phyloP scores from a whole-genome alignment of 2,888 invertebrate genomes.

The Hirtodrosophila duncani region DNA sequence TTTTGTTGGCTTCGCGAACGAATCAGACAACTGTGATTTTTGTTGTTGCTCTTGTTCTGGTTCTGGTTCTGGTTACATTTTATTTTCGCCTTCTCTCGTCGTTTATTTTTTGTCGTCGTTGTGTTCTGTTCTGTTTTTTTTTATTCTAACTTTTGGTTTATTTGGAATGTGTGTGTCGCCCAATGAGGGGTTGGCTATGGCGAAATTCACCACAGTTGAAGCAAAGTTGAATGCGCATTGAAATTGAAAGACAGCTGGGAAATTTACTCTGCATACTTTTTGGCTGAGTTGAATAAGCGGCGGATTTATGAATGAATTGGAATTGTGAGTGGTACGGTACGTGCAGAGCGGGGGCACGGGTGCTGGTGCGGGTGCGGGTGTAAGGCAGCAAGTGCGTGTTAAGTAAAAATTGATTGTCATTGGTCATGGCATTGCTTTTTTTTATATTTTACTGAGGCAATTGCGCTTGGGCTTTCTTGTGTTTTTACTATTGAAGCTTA shows the following conservation, averaged over 20 bases:
- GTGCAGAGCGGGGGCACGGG: no score
- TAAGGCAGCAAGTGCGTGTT: conserved; percentile 32
- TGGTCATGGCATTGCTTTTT: conserved; percentile 53
- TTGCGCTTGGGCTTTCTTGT: background rate
- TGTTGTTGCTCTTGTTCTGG: conserved; percentile 58
- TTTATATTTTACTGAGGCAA: no score
- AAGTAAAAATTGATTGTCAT: conserved; percentile 57
- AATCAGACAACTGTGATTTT: conserved; percentile 77
- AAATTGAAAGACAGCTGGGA: conserved; percentile 45
- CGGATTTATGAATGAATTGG: conserved; percentile 65
- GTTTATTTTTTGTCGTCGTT: conserved; percentile 40
- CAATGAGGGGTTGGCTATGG: conserved; percentile 59
- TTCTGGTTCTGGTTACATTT: conserved; percentile 61
- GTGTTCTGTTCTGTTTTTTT: conserved; percentile 26
- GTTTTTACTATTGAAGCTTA: no score
- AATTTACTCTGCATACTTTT: conserved; percentile 52
- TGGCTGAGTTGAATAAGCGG: conserved; percentile 7
- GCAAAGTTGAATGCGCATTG: conserved; percentile 44
- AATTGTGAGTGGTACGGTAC: conserved; percentile 12
- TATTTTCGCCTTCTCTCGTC: conserved; percentile 63
- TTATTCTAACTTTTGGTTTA: conserved; percentile 50
- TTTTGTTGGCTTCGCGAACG: conserved; percentile 59
- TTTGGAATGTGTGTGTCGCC: conserved; percentile 41
- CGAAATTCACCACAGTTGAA: conserved; percentile 57
- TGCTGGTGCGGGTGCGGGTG: conserved; percentile 4